These are phyloP conservation scores for Circaetus gallicus DNA, from an alignment of 2,113 vertebrate genomes.

Conservation along the genomic window DNA sequence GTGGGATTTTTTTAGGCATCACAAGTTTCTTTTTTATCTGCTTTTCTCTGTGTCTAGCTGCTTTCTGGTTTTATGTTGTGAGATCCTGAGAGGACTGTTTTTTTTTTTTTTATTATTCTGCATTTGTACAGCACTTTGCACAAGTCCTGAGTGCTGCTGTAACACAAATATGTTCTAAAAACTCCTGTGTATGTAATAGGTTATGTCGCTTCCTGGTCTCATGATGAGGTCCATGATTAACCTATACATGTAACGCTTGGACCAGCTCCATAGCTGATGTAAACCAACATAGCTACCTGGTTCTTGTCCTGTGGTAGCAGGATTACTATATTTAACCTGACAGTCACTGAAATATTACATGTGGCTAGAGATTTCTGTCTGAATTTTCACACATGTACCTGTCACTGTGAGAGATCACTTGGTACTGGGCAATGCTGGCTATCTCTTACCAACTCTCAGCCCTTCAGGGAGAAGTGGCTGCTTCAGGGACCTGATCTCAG, in stretches of 20 bases:
- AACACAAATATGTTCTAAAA: not conserved
- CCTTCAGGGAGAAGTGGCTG: not conserved
- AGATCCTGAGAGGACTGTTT: not conserved
- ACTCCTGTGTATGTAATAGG: not conserved
- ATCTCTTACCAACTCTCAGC: not conserved
- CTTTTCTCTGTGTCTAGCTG: not conserved
- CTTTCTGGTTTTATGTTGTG: not conserved
- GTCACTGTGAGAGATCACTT: not conserved
- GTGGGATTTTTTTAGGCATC: not conserved
- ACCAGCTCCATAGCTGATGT: not conserved
- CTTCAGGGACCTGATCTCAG: not conserved
- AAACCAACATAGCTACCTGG: not conserved
- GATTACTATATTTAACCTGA: not conserved
- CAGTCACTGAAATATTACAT: not conserved
- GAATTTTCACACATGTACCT: not conserved
- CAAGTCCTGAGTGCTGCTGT: not conserved
- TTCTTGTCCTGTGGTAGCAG: not conserved
- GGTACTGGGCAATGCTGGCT: not conserved
- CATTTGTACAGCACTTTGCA: not conserved
- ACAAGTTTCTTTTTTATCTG: not conserved
- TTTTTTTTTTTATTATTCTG: not conserved
- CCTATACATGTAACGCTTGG: not conserved
- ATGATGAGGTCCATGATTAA: not conserved
- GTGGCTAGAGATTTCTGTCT: not conserved
- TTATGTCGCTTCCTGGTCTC: not conserved